Base-by-base conservation (phyloP, 2,797 vertebrate genomes). In the Scomberomorus guttatus region DNA sequence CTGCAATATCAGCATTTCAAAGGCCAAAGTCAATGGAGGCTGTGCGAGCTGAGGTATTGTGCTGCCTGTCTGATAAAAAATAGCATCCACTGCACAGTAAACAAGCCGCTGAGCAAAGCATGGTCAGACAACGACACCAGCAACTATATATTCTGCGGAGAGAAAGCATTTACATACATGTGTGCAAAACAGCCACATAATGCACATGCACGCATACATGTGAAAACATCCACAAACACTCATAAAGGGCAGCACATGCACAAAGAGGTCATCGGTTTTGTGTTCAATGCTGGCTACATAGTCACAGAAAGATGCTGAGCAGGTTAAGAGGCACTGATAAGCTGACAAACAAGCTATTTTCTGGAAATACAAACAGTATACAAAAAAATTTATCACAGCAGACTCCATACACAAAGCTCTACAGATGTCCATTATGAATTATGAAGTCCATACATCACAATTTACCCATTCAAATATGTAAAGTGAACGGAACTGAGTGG, bases 221-320 rank as follows among this genome's bases (percentile, higher is more conserved):
- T n/a, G 22, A 8, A 75, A 27, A 73, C 57, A 72, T 5, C 48
- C 13, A 51, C 27, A 73, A 18, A 60, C 13, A 8, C 18, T 8
- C 34, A 32, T 25, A 13, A 37, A 76, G 44, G 60, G 25, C 67
- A 22, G 42, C 24, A 32, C 58, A 34, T 51, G 1, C 46, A 67
- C 7, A 83, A 57, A 72, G 37, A 81, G 59, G 57, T 83, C 37
- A 55, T 65, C 75, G 9, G 18, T 78, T 73, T 51, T 60, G 29
- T 76, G 32, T 72, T 66, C 55, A 70, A 22, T 59, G n/a, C 57
- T 39, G 54, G 51, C 44, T 56, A 51, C 22, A 27, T 60, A 24
- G 78, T 78, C 42, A 32, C 58, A 77, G 34, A 77, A 71, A 54
- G 64, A 61, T 60, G 79, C 1, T 20, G 14, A 65, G 73, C 62